phyloP scores from a whole-genome alignment of 2,797 vertebrate genomes.

The Delichon dasypus region DNA sequence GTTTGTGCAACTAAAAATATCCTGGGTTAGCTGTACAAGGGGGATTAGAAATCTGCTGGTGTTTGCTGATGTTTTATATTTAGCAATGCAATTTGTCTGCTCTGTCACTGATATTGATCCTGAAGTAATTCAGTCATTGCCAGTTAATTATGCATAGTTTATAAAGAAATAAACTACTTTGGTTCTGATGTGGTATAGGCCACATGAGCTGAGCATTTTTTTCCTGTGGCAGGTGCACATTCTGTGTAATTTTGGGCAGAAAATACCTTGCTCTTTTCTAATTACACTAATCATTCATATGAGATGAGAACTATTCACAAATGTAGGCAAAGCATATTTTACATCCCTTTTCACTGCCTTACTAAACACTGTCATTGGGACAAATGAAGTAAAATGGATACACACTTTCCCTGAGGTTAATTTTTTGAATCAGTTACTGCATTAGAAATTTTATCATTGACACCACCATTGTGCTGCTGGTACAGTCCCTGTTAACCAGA shows the following conservation, averaged over 20 bases:
- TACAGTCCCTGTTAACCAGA: background rate
- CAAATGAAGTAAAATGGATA: background rate
- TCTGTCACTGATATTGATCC: background rate
- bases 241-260: background rate
- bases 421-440: background rate
- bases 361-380: background rate
- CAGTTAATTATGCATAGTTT: background rate
- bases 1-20: background rate
- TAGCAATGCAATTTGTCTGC: background rate
- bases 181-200: background rate
- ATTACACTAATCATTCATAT: background rate
- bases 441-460: background rate
- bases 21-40: background rate
- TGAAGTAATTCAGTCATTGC: background rate
- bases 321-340: background rate
- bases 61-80: background rate
- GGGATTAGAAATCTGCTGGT: background rate
- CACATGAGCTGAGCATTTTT: background rate
- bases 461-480: background rate
- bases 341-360: background rate
- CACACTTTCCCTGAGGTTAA: background rate
- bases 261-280: background rate
- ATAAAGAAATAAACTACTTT: background rate
- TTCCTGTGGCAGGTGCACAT: background rate
- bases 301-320: background rate